Evolutionary conservation across 2,113 vertebrate species (phyloP).

Genomic region (Holacanthus passer): DNA sequence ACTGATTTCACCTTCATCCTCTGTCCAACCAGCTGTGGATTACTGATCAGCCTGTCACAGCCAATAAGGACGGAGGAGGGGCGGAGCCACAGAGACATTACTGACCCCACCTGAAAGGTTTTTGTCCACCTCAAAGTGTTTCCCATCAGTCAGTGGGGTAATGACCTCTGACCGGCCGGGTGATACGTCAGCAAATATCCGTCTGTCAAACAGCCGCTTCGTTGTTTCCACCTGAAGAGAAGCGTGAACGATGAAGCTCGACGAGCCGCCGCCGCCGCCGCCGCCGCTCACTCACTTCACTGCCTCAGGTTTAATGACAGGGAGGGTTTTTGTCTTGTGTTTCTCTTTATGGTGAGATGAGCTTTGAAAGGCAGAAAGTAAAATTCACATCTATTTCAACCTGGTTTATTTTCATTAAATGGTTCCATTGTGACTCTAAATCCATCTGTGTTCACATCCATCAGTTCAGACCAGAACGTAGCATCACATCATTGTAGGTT

Average conservation of each 20-base stretch:
- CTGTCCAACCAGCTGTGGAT: too few species aligned
- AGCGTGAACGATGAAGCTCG: background rate
- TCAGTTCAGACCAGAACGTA: too few species aligned
- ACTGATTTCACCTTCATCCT: too few species aligned
- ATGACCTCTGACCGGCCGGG: constrained; percentile 13
- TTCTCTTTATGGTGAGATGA: too few species aligned
- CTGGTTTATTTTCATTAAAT: too few species aligned
- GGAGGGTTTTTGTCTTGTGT: too few species aligned
- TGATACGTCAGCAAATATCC: background rate
- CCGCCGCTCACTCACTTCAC: too few species aligned
- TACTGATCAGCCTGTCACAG: background rate
- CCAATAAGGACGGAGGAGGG: background rate
- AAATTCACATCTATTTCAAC: too few species aligned
- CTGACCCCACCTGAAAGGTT: background rate
- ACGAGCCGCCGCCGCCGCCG: background rate
- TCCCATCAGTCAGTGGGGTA: constrained; percentile 22
- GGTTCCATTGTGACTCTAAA: too few species aligned
- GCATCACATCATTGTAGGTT: too few species aligned
- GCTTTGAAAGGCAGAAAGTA: too few species aligned
- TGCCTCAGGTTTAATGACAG: background rate
- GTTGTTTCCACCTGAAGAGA: background rate
- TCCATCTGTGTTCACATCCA: too few species aligned
- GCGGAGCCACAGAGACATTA: background rate
- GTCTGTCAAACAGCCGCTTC: background rate
- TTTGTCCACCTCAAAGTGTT: background rate